phyloP scores from a whole-genome alignment of 2,797 vertebrate species.

The Ctenosaura bakeri region DNA sequence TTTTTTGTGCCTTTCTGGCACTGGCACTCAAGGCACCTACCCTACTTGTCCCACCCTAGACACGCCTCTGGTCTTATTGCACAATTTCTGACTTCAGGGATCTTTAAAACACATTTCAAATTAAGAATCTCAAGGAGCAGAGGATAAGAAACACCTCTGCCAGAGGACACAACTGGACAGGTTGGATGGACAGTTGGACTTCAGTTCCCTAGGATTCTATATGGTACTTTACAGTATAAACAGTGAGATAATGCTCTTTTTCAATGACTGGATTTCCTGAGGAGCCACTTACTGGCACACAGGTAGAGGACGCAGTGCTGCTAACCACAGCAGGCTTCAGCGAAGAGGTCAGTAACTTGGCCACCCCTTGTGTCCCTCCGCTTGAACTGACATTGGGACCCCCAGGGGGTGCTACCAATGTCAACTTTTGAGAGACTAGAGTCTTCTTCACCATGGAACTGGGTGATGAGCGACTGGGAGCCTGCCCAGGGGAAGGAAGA shows the following conservation, averaged over 20 bases:
- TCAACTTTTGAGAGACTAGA: conserved; percentile 83
- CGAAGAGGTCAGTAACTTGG: conserved; percentile 86
- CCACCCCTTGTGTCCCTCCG: conserved; percentile 86
- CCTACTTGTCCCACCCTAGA: no score
- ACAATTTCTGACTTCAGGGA: no score
- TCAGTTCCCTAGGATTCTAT: neutral
- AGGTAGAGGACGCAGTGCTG: conserved; percentile 79
- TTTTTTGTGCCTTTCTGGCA: no score
- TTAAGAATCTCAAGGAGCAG: no score
- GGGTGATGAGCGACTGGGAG: conserved; percentile 62
- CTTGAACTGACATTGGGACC: conserved; percentile 84
- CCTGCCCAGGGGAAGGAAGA: conserved; percentile 68
- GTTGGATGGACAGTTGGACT: neutral
- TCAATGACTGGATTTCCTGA: neutral
- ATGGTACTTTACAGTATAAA: neutral
- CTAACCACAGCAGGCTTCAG: conserved; percentile 81
- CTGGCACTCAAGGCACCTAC: no score
- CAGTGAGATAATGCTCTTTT: accelerated
- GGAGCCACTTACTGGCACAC: conserved; percentile 81
- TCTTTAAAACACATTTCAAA: no score
- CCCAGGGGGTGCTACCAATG: conserved; percentile 85
- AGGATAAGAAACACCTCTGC: no score
- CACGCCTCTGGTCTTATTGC: no score
- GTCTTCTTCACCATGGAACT: conserved; percentile 78
- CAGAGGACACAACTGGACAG: no score